Evolutionary conservation across 37 sponge, comb jelly and placozoan genomes (phyloP).

Genomic region (Halisarca cf. caerulea): DNA sequence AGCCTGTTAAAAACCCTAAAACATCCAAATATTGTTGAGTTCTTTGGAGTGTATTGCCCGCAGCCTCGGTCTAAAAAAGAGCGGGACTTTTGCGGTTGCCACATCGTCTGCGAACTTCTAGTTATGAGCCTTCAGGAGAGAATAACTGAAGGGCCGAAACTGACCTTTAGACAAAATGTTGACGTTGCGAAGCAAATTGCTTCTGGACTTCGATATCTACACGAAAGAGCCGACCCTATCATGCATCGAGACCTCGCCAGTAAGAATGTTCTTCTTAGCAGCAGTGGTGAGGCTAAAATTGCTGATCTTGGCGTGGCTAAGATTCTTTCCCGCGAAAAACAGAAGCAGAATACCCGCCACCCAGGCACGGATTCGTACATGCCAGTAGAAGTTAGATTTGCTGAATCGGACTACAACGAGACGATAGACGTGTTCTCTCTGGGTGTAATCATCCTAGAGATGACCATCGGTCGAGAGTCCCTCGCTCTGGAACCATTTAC

Average conservation of each 20-base stretch:
- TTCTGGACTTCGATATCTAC: conserved; percentile 67
- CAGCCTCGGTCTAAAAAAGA: background rate
- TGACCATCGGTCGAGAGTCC: conserved; percentile 45
- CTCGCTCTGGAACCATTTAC: conserved; percentile 43
- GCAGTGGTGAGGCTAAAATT: conserved; percentile 60
- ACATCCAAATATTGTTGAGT: conserved; percentile 83
- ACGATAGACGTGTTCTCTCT: conserved; percentile 65
- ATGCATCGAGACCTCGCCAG: conserved; percentile 74
- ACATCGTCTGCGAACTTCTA: conserved; percentile 63
- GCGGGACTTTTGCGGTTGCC: conserved; percentile 17
- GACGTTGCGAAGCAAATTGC: conserved; percentile 50
- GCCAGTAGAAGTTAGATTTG: conserved; percentile 63
- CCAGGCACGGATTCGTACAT: conserved; percentile 76
- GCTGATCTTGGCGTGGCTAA: conserved; percentile 78
- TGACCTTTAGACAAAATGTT: conserved; percentile 50
- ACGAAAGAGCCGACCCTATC: conserved; percentile 62
- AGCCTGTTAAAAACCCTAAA: conserved; percentile 40
- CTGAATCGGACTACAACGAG: conserved; percentile 14
- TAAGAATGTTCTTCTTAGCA: conserved; percentile 70
- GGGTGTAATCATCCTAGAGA: conserved; percentile 69
- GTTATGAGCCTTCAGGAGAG: conserved; percentile 42
- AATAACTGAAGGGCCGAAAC: conserved; percentile 18
- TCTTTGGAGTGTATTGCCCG: conserved; percentile 52
- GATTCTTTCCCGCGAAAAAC: background rate
- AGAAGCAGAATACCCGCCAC: conserved; percentile 42